Percentiles rank a stretch among this genome's conserved stretches.
Conservation (phyloP, 2,888 invertebrate genomes). For the Iselma pallidipennis region DNA sequence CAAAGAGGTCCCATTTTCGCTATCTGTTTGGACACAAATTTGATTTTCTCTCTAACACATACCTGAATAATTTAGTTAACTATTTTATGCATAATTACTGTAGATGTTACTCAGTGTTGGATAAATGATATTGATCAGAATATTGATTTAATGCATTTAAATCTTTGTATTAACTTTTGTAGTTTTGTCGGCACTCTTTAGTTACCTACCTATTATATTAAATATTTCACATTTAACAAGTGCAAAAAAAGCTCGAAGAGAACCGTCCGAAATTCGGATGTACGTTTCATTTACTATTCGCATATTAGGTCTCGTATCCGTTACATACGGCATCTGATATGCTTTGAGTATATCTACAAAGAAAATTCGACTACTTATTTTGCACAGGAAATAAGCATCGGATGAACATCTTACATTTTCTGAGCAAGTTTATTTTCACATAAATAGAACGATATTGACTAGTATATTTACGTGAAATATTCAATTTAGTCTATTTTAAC, state of each 20-base stretch:
- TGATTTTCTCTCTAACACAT: too few relatives aligned
- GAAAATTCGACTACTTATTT: slow-evolving; percentile 29
- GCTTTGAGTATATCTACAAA: slow-evolving; percentile 21
- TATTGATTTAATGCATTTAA: too few relatives aligned
- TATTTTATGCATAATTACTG: too few relatives aligned
- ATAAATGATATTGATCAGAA: too few relatives aligned
- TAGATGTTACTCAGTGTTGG: too few relatives aligned
- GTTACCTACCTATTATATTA: slow-evolving; percentile 23
- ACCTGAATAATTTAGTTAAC: too few relatives aligned
- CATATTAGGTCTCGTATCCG: slow-evolving; percentile 24
- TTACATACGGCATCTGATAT: slow-evolving; percentile 8
- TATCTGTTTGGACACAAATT: not conserved
- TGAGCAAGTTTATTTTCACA: not conserved
- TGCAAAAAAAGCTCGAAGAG: slow-evolving; percentile 14
- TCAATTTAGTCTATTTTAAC: not conserved
- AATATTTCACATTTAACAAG: slow-evolving; percentile 25
- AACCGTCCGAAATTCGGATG: slow-evolving; percentile 19
- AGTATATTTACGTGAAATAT: not conserved
- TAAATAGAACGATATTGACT: not conserved
- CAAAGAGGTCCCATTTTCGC: not conserved
- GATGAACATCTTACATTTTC: not conserved
- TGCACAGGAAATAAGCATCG: slow-evolving; percentile 21
- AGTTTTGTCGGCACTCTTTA: slow-evolving; percentile 9
- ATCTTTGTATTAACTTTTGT: too few relatives aligned
- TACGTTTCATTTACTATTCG: slow-evolving; percentile 29